Percentiles rank a stretch among this genome's conserved stretches.
Evolutionary conservation across 2,888 invertebrate species (phyloP).

Genomic region (Athalia rosae): DNA sequence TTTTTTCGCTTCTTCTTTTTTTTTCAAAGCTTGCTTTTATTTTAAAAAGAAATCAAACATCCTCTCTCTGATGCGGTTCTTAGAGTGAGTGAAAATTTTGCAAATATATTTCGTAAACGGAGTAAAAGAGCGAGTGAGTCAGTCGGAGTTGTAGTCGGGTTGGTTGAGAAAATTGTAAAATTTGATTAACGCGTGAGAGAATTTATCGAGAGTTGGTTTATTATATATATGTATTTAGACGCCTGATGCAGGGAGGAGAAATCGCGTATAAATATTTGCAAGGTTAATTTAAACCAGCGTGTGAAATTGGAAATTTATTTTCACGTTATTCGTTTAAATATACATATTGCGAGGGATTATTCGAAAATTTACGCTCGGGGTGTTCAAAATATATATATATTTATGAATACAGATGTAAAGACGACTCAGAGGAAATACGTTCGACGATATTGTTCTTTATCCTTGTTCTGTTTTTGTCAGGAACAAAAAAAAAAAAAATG

Average conservation of each 20-base stretch:
- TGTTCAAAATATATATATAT: slow-evolving; percentile 20
- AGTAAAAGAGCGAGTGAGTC: not conserved
- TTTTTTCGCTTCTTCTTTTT: too few species aligned
- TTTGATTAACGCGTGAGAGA: slow-evolving; percentile 30
- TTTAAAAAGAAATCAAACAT: not conserved
- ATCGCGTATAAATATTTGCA: slow-evolving; percentile 41
- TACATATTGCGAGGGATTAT: slow-evolving; percentile 3
- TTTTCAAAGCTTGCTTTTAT: not conserved
- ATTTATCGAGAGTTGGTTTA: not conserved
- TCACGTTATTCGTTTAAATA: not conserved
- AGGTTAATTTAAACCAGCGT: slow-evolving; percentile 27
- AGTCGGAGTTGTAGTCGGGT: not conserved
- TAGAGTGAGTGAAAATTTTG: slow-evolving; percentile 14
- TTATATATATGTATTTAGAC: not conserved
- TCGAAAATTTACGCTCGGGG: slow-evolving; percentile 3
- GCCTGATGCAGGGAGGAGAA: slow-evolving; percentile 11
- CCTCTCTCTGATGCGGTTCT: not conserved
- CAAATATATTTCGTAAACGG: slow-evolving; percentile 5
- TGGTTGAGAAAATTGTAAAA: slow-evolving; percentile 25
- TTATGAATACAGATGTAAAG: not conserved
- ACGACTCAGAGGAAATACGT: too few species aligned
- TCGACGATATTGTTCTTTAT: too few species aligned
- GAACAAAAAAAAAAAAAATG: too few species aligned
- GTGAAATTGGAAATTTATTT: slow-evolving; percentile 38
- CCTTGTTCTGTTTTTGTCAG: too few species aligned